Conservation (phyloP, 2,888 invertebrate species). For the Orchesella flavescens region DNA sequence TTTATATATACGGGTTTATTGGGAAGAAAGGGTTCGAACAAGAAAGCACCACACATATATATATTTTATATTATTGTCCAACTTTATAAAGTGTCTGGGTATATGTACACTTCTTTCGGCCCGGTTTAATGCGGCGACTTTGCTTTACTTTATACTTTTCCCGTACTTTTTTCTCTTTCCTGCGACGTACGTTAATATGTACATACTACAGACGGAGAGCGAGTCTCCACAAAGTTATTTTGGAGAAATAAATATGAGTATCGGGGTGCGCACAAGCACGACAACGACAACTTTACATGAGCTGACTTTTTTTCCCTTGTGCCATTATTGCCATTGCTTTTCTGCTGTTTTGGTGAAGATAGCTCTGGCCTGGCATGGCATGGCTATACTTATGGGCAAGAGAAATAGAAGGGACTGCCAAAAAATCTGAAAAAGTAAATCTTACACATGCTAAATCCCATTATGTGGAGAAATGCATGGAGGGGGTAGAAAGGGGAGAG, state of each 20-base stretch:
- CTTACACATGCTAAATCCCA: neutral
- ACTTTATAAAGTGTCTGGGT: neutral
- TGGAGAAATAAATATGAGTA: neutral
- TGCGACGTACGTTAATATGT: neutral
- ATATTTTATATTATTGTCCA: neutral
- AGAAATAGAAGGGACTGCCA: conserved; percentile 40
- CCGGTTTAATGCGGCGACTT: conserved; percentile 54
- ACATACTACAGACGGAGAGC: conserved; percentile 6
- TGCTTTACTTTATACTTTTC: conserved; percentile 18
- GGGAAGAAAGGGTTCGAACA: neutral
- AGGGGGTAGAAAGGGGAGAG: conserved; percentile 54
- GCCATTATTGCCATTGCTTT: neutral
- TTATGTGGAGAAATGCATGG: conserved; percentile 12
- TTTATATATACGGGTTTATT: neutral
- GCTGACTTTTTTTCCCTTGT: no score
- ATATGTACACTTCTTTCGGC: conserved; percentile 3
- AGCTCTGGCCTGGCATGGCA: neutral
- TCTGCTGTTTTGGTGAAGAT: neutral
- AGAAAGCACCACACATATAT: neutral
- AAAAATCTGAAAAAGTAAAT: conserved; percentile 17
- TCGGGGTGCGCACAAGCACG: neutral
- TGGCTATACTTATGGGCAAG: neutral
- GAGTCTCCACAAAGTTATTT: neutral
- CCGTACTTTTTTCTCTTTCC: conserved; percentile 22
- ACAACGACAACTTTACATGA: no score